A percentile compares a stretch with the other conserved stretches of the same genome.
Evolutionary conservation across 2,888 invertebrate genomes (phyloP).

Genomic region (Eupithecia centaureata): DNA sequence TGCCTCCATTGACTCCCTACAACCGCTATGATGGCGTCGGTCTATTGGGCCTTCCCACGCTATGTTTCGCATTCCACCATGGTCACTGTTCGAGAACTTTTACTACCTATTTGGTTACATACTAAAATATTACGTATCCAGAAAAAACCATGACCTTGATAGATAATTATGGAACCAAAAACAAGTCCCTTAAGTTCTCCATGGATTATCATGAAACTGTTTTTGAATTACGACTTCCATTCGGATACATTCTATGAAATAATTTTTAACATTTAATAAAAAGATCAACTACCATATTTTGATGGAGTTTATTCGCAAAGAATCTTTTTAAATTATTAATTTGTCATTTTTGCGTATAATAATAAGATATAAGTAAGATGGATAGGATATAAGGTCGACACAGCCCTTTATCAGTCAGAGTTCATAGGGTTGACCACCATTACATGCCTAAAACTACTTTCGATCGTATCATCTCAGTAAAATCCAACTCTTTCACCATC

Average conservation of each 20-base stretch:
- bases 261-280: no score
- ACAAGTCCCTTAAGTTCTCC: no score
- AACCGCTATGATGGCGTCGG: background rate
- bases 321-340: no score
- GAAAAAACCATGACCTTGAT: background rate
- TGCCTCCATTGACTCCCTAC: background rate
- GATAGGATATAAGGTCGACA: no score
- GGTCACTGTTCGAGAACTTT: background rate
- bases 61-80: background rate
- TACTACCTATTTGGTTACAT: background rate
- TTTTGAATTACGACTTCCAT: no score
- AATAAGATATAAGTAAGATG: no score
- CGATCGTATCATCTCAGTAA: conserved; percentile 2
- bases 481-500: conserved; percentile 34
- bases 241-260: no score
- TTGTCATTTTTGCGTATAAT: no score
- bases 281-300: no score
- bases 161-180: background rate
- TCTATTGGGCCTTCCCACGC: background rate
- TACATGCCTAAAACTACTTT: background rate
- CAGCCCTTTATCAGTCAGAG: no score
- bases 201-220: no score
- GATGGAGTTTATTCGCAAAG: no score
- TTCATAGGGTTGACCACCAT: background rate
- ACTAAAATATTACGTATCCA: background rate